Conservation (phyloP, 1,140 invertebrate genomes). For the Panulirus ornatus region DNA sequence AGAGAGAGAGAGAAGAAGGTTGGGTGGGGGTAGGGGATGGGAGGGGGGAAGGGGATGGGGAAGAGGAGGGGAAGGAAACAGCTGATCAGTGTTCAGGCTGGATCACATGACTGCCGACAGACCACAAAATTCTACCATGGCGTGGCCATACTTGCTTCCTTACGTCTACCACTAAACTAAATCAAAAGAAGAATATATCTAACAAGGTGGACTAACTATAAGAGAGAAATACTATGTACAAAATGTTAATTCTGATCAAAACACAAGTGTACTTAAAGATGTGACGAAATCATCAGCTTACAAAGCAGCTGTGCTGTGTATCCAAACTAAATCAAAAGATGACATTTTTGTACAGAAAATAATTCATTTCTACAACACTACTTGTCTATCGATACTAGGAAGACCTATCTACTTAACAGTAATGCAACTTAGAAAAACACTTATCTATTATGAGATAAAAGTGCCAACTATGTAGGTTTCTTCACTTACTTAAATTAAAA, state of each 20-base stretch:
- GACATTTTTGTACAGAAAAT: too few species aligned
- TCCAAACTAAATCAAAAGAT: too few species aligned
- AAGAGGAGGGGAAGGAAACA: neutral
- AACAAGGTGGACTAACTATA: neutral
- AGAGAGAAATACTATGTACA: neutral
- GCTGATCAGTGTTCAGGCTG: neutral
- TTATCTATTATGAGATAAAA: neutral
- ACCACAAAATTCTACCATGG: neutral
- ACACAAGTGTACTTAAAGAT: too few species aligned
- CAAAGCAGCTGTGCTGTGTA: too few species aligned
- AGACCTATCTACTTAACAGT: neutral
- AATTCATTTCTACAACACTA: neutral
- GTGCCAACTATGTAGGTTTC: neutral
- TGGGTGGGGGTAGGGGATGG: too few species aligned
- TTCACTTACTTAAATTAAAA: neutral
- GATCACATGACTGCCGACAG: neutral
- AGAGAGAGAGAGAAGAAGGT: neutral
- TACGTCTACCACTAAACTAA: neutral
- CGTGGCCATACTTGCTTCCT: neutral
- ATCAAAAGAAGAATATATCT: neutral
- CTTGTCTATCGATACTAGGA: neutral
- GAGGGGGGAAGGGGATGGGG: neutral
- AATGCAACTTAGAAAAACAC: neutral
- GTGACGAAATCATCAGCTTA: too few species aligned
- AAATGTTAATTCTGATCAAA: neutral